Evolutionary conservation across 1,140 invertebrate species (phyloP), one percentile per base, ranked within the genome.

Genomic region (Drosophila teissieri): DNA sequence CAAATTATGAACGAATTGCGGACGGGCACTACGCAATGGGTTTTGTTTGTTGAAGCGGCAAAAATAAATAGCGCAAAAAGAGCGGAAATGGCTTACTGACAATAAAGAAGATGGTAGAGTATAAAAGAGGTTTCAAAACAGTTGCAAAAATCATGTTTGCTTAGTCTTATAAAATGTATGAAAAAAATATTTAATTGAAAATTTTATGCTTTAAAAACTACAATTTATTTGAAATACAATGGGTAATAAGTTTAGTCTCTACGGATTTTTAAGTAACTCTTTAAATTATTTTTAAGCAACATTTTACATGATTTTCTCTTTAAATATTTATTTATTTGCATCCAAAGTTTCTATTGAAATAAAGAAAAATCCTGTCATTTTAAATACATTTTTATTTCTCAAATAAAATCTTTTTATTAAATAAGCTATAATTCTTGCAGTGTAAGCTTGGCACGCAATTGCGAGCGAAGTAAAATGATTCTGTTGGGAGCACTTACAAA

Each of bases 21-120:
- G 11, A 55, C 49, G 22, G 57, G 19, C 36, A 46, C 44, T 40
- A 61, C 48, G 65, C 54, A 75, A 64, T 64, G 72, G 61, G 52
- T 67, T 79, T 72, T 79, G 83, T 88, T 86, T 86, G 83, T 88
- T 88, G 70, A 88, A 82, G 83, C 79, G 67, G 75, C 83, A 82
- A 79, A 86, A 86, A 79, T 86, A 88, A 86, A 86, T 82, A 82
- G 83, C 58, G 79, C 74, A 78, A 81, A 74, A 85, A 34, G 51
- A 65, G 46, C 62, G 57, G 68, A 82, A 86, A 75, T 64, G 73
- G 70, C 78, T 31, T 73, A 61, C 72, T 63, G 76, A 52, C 46
- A 61, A 48, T 22, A 42, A n/a, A 14, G 10, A 15, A 54, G 46
- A 36, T 24, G 24, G 36, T 15, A 34, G 19, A 2, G 10, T 31